Conservation (phyloP, 2,113 vertebrate genomes). For the Galeopterus variegatus region DNA sequence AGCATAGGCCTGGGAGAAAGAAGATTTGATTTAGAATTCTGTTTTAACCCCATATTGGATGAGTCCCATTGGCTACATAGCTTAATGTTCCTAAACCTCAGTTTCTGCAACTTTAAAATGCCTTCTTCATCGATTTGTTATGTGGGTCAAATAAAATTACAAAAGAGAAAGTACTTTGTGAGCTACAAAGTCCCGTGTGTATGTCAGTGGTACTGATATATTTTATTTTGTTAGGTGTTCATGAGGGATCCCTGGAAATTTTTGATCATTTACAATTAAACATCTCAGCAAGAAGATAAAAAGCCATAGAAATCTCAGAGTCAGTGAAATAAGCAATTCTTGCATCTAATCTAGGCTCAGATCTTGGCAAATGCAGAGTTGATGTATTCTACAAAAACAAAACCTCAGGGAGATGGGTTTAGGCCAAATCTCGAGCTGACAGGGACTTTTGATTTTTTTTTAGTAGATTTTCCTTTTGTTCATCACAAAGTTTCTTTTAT, state of each 20-base stretch:
- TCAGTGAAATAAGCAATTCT: slow-evolving; percentile 33
- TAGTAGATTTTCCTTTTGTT: neutral
- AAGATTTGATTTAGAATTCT: neutral
- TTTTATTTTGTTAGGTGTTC: slow-evolving; percentile 20
- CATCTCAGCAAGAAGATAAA: slow-evolving; percentile 55
- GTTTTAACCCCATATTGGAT: neutral
- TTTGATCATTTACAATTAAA: slow-evolving; percentile 61
- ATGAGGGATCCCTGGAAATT: slow-evolving; percentile 6
- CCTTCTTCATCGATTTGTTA: neutral
- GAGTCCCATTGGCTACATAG: neutral
- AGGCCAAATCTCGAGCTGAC: neutral
- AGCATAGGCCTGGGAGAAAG: neutral
- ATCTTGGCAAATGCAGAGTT: neutral
- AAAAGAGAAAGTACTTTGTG: neutral
- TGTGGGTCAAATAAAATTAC: neutral
- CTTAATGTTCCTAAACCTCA: neutral
- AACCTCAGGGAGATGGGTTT: neutral
- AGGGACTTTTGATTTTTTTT: neutral
- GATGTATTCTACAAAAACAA: neutral
- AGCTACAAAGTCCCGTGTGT: neutral
- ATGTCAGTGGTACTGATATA: neutral
- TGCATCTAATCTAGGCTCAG: slow-evolving; percentile 18
- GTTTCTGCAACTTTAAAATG: neutral
- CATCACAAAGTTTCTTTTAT: neutral
- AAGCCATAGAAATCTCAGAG: slow-evolving; percentile 39